phyloP scores from a whole-genome alignment of 2,888 invertebrate species.

The Phania funesta region DNA sequence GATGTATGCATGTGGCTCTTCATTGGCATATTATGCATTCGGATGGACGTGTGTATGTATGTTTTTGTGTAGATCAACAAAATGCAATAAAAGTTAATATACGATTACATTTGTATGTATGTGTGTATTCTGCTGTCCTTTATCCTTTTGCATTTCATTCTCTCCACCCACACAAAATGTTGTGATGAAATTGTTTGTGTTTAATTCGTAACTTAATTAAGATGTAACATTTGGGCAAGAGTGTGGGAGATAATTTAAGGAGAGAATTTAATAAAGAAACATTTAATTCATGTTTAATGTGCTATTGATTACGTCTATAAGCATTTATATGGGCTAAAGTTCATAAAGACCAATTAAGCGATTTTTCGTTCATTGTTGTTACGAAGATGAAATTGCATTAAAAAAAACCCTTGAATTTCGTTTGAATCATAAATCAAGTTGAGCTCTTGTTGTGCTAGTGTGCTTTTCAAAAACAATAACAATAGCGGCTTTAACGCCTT shows the following conservation, averaged over 20 bases:
- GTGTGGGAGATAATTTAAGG: neutral
- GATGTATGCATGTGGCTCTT: neutral
- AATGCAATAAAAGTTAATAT: conserved; percentile 5
- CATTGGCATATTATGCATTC: neutral
- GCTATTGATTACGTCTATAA: neutral
- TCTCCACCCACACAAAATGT: conserved; percentile 13
- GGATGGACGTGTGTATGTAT: neutral
- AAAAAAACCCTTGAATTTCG: neutral
- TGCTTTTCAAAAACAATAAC: no score
- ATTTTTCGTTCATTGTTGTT: no score
- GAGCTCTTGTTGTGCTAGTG: no score
- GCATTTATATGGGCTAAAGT: neutral
- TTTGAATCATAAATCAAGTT: conserved; percentile 59
- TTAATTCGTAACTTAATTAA: conserved; percentile 59
- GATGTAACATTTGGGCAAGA: conserved; percentile 43
- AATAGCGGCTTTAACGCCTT: neutral
- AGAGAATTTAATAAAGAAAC: conserved; percentile 26
- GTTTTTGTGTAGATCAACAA: neutral
- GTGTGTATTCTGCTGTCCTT: conserved; percentile 1
- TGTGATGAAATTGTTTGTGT: conserved; percentile 45
- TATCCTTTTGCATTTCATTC: conserved; percentile 15
- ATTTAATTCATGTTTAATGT: conserved; percentile 28
- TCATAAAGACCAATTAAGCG: no score
- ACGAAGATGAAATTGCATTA: no score
- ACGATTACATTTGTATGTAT: no score